Conservation (phyloP, 2,797 vertebrate genomes). For the Rhyacichthys aspro region DNA sequence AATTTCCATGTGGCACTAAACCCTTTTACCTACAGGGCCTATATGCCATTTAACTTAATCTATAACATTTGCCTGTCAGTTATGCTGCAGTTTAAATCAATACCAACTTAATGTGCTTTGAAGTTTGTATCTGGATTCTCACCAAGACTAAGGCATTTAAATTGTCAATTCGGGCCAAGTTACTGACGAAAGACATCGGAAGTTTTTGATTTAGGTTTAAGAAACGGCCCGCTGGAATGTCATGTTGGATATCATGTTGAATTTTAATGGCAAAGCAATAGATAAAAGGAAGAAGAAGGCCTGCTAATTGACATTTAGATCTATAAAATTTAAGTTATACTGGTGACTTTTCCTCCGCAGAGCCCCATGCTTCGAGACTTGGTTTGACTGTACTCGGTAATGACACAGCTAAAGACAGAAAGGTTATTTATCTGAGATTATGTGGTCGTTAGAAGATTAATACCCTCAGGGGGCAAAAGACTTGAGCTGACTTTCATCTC, state of each 20-base stretch:
- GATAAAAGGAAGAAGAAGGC: background rate
- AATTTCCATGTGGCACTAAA: slow-evolving; percentile 47
- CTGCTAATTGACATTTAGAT: background rate
- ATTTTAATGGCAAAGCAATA: background rate
- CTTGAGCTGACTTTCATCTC: slow-evolving; percentile 88
- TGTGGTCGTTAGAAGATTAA: slow-evolving; percentile 87
- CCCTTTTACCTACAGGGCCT: slow-evolving; percentile 26
- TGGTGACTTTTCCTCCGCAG: background rate
- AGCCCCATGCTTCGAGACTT: background rate
- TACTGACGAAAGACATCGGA: slow-evolving; percentile 22
- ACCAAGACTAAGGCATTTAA: slow-evolving; percentile 40
- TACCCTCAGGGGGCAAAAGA: slow-evolving; percentile 84
- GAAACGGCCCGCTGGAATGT: slow-evolving; percentile 30
- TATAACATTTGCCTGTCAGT: slow-evolving; percentile 34
- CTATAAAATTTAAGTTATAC: background rate
- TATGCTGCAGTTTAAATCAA: slow-evolving; percentile 29
- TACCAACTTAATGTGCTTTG: slow-evolving; percentile 43
- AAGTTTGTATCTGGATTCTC: slow-evolving; percentile 25
- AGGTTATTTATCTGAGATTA: slow-evolving; percentile 88
- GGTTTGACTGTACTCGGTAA: slow-evolving; percentile 63
- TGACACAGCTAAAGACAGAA: slow-evolving; percentile 85
- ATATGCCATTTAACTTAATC: slow-evolving; percentile 24
- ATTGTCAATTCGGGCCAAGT: slow-evolving; percentile 45
- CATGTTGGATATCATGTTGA: slow-evolving; percentile 36
- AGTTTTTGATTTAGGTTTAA: slow-evolving; percentile 31